phyloP scores from a whole-genome alignment of 2,797 vertebrate genomes.

The Ceyx erithaca region DNA sequence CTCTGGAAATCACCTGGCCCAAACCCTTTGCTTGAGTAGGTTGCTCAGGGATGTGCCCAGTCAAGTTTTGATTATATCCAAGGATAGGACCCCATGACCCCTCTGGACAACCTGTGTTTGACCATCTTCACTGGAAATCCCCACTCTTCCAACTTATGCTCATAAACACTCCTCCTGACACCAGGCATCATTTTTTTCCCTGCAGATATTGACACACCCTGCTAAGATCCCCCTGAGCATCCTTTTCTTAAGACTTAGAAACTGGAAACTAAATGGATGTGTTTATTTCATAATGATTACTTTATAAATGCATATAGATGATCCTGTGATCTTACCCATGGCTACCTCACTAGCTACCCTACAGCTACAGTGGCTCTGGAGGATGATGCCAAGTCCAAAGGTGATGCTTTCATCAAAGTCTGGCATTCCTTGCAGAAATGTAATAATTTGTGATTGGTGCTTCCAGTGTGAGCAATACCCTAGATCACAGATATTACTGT shows the following conservation, averaged over 20 bases:
- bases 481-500: not conserved
- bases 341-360: not conserved
- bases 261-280: not conserved
- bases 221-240: not conserved
- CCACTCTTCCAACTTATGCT: not conserved
- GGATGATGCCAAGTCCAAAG: not conserved
- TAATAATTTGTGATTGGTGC: not conserved
- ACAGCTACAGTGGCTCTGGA: not conserved
- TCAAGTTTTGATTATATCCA: not conserved
- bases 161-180: not conserved
- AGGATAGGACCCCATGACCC: too few relatives aligned
- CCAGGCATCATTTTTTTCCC: not conserved
- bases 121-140: not conserved
- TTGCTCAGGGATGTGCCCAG: not conserved
- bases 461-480: not conserved
- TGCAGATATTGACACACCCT: not conserved
- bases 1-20: not conserved
- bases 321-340: not conserved
- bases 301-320: not conserved
- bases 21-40: not conserved
- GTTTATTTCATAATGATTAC: not conserved
- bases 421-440: not conserved
- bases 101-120: not conserved
- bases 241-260: not conserved
- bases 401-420: not conserved